Base-by-base conservation (phyloP, 2,113 vertebrate species). In the Daphoenositta chrysoptera region DNA sequence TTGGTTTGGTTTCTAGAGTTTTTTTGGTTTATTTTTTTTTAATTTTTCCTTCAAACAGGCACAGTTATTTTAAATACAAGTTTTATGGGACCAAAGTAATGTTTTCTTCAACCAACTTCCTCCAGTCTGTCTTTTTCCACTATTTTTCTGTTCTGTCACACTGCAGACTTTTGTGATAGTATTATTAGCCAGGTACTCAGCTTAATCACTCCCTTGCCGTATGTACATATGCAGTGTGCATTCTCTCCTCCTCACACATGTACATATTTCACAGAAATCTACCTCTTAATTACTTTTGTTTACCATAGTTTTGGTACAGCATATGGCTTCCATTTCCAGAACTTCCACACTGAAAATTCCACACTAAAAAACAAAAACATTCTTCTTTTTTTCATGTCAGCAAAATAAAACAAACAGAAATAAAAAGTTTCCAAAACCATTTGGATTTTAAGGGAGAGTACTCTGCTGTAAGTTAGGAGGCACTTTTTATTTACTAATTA, bases 221-320 rank as follows among this genome's bases (percentile, higher is more conserved):
- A 70, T 18, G 19, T 40, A 51, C 11, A 23, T 45, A 21, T 13
- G 21, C 40, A 78, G 24, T 68, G 39, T 72, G 28, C 0, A 0
- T 89, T 86, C 42, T 69, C 17, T 69, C 31, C 21, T 64, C 24
- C 40, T 39, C 40, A 57, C 20, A 51, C 9, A 42, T 15, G 15
- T 45, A 68, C 39, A 63, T 28, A n/a, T 82, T 89, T 91, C 66
- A 86, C 53, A 66, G 80, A 95, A 89, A 63, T 9, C 21, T 78
- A 57, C 39, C n/a, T 86, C 93, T 94, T 93, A 94, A 75, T 75
- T 95, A 40, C 15, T 87, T 87, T 80, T 94, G 56, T 83, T 96
- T 96, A 83, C 33, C 33, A 65, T 69, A 82, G 17, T 80, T 87
- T 91, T 88, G 40, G 19, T 75, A 53, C 4, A 79, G 51, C 78